A percentile compares a stretch with the other conserved stretches of the same genome.
These are phyloP conservation scores for Yoshiicerus persimilis DNA, from an alignment of 1,140 invertebrate genomes.

Conservation along the genomic window DNA sequence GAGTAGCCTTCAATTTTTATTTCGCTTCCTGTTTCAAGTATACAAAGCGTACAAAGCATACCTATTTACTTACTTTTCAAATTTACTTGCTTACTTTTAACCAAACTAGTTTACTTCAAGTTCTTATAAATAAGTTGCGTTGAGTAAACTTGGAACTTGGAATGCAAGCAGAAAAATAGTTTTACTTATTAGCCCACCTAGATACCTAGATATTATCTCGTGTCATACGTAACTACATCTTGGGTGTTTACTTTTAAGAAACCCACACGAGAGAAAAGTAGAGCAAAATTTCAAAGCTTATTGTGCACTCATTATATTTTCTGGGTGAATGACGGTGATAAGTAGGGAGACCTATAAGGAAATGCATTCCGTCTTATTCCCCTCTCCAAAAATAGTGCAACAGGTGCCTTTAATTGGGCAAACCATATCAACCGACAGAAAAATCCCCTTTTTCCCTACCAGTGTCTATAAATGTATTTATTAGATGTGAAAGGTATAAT, in stretches of 20 bases:
- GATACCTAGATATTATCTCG: not conserved
- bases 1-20: not conserved
- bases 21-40: not conserved
- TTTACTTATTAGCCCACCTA: not conserved
- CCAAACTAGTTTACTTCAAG: not conserved
- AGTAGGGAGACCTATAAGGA: not conserved
- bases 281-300: not conserved
- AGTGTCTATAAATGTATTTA: not conserved
- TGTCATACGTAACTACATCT: not conserved
- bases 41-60: not conserved
- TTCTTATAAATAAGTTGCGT: not conserved
- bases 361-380: not conserved
- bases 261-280: not conserved
- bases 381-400: not conserved
- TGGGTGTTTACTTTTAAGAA: not conserved
- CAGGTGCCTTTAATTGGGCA: conserved; percentile 1
- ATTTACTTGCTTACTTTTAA: not conserved
- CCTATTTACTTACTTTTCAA: not conserved
- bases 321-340: not conserved
- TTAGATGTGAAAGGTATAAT: not conserved
- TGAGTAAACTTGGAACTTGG: not conserved
- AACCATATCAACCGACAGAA: not conserved
- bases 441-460: not conserved
- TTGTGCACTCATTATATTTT: not conserved
- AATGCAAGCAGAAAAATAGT: not conserved